A percentile compares a stretch with the other conserved stretches of the same genome.
Evolutionary conservation across 1,140 invertebrate species (phyloP).

Genomic region (Copidosoma floridanum): DNA sequence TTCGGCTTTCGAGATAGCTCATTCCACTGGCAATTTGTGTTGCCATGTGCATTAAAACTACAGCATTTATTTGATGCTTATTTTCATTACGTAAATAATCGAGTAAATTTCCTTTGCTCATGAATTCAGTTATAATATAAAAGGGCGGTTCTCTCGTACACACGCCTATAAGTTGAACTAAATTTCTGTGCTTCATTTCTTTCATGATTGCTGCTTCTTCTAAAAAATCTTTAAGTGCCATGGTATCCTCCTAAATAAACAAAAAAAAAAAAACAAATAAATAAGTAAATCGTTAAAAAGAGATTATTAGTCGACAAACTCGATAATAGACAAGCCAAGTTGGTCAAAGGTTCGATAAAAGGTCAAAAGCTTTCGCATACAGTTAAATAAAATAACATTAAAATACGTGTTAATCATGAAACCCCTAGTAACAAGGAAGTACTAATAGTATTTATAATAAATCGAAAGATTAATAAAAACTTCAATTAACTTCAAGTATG

Average conservation of each 20-base stretch:
- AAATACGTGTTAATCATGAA: no score
- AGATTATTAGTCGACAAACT: no score
- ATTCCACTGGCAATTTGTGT: constrained; percentile 98
- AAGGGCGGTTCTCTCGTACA: constrained; percentile 98
- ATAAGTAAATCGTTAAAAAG: no score
- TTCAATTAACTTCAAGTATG: no score
- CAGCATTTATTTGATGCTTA: constrained; percentile 87
- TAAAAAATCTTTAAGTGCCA: constrained; percentile 98
- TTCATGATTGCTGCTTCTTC: constrained; percentile 99
- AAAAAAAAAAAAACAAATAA: background rate
- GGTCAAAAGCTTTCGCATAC: no score
- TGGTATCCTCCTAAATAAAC: constrained; percentile 84
- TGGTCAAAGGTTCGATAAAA: no score
- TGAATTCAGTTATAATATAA: constrained; percentile 99
- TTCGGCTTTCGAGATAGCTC: constrained; percentile 95
- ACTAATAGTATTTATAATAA: no score
- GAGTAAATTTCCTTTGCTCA: constrained; percentile 95
- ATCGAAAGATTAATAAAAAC: no score
- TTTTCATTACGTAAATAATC: constrained; percentile 92
- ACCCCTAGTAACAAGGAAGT: no score
- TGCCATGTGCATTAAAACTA: constrained; percentile 97
- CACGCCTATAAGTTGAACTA: constrained; percentile 94
- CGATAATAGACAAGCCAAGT: no score
- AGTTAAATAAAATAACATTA: no score
- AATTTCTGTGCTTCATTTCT: constrained; percentile 98